These are phyloP conservation scores for Epinotia brunnichana DNA, from an alignment of 2,888 invertebrate genomes.

Conservation along the genomic window DNA sequence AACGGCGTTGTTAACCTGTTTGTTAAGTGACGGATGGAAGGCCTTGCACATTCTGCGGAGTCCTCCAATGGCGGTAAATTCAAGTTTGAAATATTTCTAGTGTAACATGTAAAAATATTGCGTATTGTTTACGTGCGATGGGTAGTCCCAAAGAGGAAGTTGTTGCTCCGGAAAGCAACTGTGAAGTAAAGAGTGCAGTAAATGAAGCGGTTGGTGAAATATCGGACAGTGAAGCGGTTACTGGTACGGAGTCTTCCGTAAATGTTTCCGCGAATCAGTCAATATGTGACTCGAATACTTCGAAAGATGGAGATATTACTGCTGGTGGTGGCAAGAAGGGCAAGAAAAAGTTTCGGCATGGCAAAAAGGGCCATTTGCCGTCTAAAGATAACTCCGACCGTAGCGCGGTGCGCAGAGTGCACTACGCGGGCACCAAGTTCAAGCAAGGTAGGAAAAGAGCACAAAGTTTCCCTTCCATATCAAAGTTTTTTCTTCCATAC, in stretches of 20 bases:
- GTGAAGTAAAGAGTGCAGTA: slow-evolving; percentile 59
- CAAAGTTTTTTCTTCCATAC: slow-evolving; percentile 89
- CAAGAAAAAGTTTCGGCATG: slow-evolving; percentile 77
- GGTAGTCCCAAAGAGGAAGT: slow-evolving; percentile 74
- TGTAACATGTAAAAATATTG: slow-evolving; percentile 61
- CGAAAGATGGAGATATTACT: slow-evolving; percentile 67
- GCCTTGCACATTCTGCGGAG: slow-evolving; percentile 80
- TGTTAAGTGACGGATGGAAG: slow-evolving; percentile 83
- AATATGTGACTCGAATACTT: slow-evolving; percentile 61
- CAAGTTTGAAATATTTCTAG: slow-evolving; percentile 64
- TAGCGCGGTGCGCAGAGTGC: slow-evolving; percentile 70
- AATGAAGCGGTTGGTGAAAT: slow-evolving; percentile 65
- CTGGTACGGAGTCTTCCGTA: slow-evolving; percentile 62
- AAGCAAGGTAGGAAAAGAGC: slow-evolving; percentile 86
- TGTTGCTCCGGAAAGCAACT: slow-evolving; percentile 58
- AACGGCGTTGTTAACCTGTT: slow-evolving; percentile 78
- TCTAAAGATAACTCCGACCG: slow-evolving; percentile 74
- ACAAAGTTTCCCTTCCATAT: slow-evolving; percentile 86
- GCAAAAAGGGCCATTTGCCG: slow-evolving; percentile 72
- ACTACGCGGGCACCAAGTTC: slow-evolving; percentile 75
- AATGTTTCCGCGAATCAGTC: slow-evolving; percentile 58
- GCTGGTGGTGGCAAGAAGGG: slow-evolving; percentile 67
- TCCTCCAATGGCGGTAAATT: slow-evolving; percentile 80
- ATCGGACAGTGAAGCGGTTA: slow-evolving; percentile 65
- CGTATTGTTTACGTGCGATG: slow-evolving; percentile 61